Evolutionary conservation across 2,113 vertebrate species (phyloP), one percentile per base, ranked within the genome.

Genomic region (Elaphurus davidianus): DNA sequence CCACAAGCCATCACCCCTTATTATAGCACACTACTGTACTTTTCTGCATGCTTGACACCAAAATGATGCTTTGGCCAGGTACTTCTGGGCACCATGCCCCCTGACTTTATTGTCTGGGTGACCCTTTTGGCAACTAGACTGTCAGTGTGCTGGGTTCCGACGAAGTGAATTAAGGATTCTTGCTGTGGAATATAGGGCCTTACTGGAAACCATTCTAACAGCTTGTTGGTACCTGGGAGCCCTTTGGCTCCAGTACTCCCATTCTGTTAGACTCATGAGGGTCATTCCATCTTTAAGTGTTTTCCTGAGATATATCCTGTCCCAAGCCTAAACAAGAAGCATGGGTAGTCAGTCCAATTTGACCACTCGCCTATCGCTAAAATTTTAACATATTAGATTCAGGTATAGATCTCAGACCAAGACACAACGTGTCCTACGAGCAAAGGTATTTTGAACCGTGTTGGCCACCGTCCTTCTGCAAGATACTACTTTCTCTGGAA

Each of bases 1-100:
- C 36, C 6, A 0, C 21, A 40, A 40, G 43, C 7, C 43, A 79
- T 5, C 6, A 4, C 27, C 2, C 43, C 14, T 1, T 28, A 7
- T 79, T 8, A 79, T 4, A 74, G 14, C 27, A 28, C 28, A 12
- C 8, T 14, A 52, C 47, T 5, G 4, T 50, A 64, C 43, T 9
- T 25, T 54, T n/a, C 3, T 55, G 55, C 25, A 8, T 19, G n/a
- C n/a, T n/a, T 74, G 87, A 30, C n/a, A 17, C 64, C 27, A 30
- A 8, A 30, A 27, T 74, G 1, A 54, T 54, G 54, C 54, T 1
- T 54, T 7, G 54, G 54, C 2, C 0, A 17, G 17, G 54, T 21
- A 86, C 59, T n/a, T 87, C 17, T 2, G 2, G 59, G 47, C 45
- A 87, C 13, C 33, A 87, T 64, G 7, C 50, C 33, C 21, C 60